Evolutionary conservation across 2,888 invertebrate genomes (phyloP), one percentile per base, ranked within the genome.

Genomic region (Prosopocoilus inquinatus): DNA sequence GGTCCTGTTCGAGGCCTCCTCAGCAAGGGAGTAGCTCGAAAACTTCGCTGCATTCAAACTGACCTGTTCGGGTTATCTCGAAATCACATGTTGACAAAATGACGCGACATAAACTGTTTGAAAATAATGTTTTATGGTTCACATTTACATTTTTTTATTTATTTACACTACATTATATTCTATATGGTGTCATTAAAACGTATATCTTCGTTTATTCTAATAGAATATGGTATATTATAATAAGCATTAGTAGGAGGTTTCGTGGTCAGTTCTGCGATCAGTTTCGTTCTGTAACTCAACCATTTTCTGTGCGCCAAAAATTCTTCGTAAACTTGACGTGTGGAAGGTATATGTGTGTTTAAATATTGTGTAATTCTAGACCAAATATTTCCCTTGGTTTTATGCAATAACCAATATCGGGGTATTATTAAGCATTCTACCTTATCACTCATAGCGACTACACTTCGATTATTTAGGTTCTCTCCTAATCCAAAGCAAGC

Each of bases 401-500:
- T 82, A 62, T 86, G 84, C 35, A 85, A 69, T 12, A 90, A 75
- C 84, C 87, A 90, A 66, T 85, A 85, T 58, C 84, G 82, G 0
- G 90, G 90, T 53, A 90, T 73, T 35, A 88, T 73, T 67, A 90
- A 78, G 63, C 89, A 89, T 62, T 82, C 82, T 3, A 86, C 84
- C 0, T 80, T 39, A 38, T 56, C 80, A 1, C 82, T 83, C 38
- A 82, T 70, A 0, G 90, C 86, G 47, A 89, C 80, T 20, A 28
- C 20, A 5, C 20, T 28, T 90, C 83, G 3, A 15, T 41, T 13
- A 79, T 85, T 82, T 53, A 75, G 63, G 55, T 82, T 80, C 71
- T 90, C 90, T 0, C 89, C 89, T 39, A 90, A 79, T 3, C 88
- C 87, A 64, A 90, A 90, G 61, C 84, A 84, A 0, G 84, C 82